Evolutionary conservation across 2,113 vertebrate genomes (phyloP), one percentile per base, ranked within the genome.

Genomic region (Ranitomeya imitator): DNA sequence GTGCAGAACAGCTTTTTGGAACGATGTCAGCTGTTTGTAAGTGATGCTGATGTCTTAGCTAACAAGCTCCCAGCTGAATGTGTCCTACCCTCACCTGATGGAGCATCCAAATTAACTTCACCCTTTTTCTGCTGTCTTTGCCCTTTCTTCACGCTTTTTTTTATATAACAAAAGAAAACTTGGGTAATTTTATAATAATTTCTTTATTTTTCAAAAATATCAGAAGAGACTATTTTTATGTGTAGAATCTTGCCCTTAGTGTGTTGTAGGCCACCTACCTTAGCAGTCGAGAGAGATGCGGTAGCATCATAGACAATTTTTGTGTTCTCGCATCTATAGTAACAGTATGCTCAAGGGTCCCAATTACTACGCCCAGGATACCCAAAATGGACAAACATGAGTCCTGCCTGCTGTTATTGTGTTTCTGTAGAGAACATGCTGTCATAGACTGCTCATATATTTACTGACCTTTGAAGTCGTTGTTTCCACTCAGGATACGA

Each of bases 21-120:
- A 89, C 91, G 89, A 6, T 85, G 26, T 92, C 92, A 92, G 91
- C 92, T 90, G 87, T 92, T 92, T 86, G 90, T 88, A n/a, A 90
- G 83, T 90, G 86, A 88, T 92, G 93, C 90, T 91, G 51, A 55
- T 79, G 76, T 19, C 89, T 90, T 23, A 89, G 91, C 90, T 92
- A 92, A 92, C 90, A 90, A 93, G 91, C 90, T 93, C 90, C 90
- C 91, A 90, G 84, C 90, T 88, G 90, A 90, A 90, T 1, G 76
- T 84, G 86, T 87, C 91, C 90, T 85, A 45, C 0, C 5, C 63
- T 80, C 91, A 91, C 90, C 90, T 90, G 90, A 90, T 84, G 74
- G 65, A 85, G 82, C 63, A 89, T 85, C 57, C 1, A 0, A 81
- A 51, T 54, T 0, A 2, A 86, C 26, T 85, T 51, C 12, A 0